Percentiles rank a stretch among this genome's conserved stretches.
Conservation (phyloP, 2,888 invertebrate species). For the Apodemia hepburni region DNA sequence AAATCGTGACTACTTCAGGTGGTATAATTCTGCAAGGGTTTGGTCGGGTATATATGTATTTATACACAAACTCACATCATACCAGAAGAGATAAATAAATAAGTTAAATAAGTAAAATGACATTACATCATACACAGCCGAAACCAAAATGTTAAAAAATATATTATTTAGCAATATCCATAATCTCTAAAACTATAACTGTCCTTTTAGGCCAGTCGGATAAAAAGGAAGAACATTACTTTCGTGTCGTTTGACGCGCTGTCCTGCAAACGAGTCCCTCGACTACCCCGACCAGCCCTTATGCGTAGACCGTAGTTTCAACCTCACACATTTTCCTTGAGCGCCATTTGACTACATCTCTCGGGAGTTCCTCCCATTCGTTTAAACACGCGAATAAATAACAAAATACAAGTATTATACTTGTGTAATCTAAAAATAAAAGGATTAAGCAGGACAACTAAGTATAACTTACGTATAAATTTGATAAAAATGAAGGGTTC, state of each 20-base stretch:
- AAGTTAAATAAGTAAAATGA: too few species aligned
- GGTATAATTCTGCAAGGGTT: too few species aligned
- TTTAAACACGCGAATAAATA: slow-evolving; percentile 1
- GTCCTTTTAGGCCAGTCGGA: not conserved
- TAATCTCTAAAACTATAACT: not conserved
- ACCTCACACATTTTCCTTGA: slow-evolving; percentile 1
- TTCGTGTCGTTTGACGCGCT: not conserved
- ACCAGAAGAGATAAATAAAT: too few species aligned
- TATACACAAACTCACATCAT: too few species aligned
- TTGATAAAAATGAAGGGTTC: too few species aligned
- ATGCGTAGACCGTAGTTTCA: slow-evolving; percentile 8
- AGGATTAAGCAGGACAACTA: too few species aligned
- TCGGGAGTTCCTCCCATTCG: slow-evolving; percentile 5
- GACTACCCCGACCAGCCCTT: not conserved
- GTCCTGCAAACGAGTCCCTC: not conserved
- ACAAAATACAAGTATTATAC: not conserved
- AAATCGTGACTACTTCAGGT: too few species aligned
- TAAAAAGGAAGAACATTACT: not conserved
- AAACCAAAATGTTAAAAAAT: too few species aligned
- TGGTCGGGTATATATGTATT: too few species aligned
- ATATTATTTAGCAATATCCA: too few species aligned
- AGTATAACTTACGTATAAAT: too few species aligned
- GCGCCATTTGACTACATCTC: not conserved
- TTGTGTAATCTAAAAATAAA: not conserved
- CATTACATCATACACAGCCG: too few species aligned